Evolutionary conservation across 1,140 invertebrate genomes (phyloP), one percentile per base, ranked within the genome.

Genomic region (Polyergus mexicanus): DNA sequence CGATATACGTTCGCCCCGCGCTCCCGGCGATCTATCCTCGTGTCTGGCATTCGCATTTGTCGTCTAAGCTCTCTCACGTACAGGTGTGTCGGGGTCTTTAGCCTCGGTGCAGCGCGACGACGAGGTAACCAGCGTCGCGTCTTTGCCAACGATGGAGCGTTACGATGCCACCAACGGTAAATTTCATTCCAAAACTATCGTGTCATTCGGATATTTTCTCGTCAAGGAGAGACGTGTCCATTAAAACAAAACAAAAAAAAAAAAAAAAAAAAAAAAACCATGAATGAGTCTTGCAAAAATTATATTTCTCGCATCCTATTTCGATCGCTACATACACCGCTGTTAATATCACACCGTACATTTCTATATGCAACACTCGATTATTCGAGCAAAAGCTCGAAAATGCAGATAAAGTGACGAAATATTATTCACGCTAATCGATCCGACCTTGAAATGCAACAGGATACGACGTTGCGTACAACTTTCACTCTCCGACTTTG

Each of bases 41-140:
- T 89, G 81, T 89, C 88, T 80, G 85, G 88, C 88, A 85, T 89
- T 89, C 88, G 87, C 71, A 77, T 87, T 89, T 66, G 75, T 86
- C 28, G 69, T 85, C 71, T 62, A 68, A 87, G 63, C 74, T 77
- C 87, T 88, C 88, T 75, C 66, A 87, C 58, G 54, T 83, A 91
- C 90, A 91, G 90, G 90, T 91, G 87, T 91, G 90, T 87, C 89
- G 87, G 77, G 89, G 90, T 91, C 90, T 91, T 91, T 91, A 91
- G 90, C 90, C 90, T 91, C 85, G 58, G 47, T 22, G 76, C 56
- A 72, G 54, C 16, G 65, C 38, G 56, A 66, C 56, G 56, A 41
- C 38, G 63, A 76, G 65, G 86, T 74, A 88, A 86, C 68, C 0
- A 83, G 54, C 69, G 11, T 62, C 69, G 19, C 54, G 66, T 68